A percentile compares a stretch with the other conserved stretches of the same genome.
Conservation (phyloP, 2,888 invertebrate species). For the Orchesella flavescens region DNA sequence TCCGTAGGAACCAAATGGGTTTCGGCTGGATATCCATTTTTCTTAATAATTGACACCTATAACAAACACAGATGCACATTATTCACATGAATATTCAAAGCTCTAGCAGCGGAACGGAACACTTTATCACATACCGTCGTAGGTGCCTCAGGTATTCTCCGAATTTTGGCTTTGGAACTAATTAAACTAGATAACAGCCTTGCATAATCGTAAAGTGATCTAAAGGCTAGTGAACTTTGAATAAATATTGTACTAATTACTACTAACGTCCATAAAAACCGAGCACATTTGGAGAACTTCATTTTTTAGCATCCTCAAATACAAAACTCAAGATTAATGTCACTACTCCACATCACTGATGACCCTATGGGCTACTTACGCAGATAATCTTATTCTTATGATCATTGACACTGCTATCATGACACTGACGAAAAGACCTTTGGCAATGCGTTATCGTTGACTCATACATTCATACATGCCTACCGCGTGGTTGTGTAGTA, state of each 20-base stretch:
- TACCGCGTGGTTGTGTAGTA: not conserved
- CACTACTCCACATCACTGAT: not conserved
- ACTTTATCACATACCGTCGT: slow-evolving; percentile 37
- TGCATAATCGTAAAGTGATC: slow-evolving; percentile 46
- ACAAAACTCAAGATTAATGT: not conserved
- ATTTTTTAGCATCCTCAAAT: slow-evolving; percentile 24
- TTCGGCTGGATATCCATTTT: slow-evolving; percentile 76
- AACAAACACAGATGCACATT: not conserved
- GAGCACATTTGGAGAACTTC: slow-evolving; percentile 39
- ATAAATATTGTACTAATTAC: slow-evolving; percentile 27
- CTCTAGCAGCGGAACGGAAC: too few relatives aligned
- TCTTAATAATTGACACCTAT: slow-evolving; percentile 74
- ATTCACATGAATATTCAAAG: too few relatives aligned
- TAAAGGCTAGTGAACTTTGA: slow-evolving; percentile 41
- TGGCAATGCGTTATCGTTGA: slow-evolving; percentile 13
- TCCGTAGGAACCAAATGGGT: slow-evolving; percentile 74
- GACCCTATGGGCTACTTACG: not conserved
- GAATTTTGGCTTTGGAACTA: slow-evolving; percentile 52
- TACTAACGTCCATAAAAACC: slow-evolving; percentile 40
- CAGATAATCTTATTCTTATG: not conserved
- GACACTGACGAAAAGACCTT: slow-evolving; percentile 14
- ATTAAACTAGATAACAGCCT: slow-evolving; percentile 51
- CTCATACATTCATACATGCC: not conserved
- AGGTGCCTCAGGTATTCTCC: slow-evolving; percentile 51
- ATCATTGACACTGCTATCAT: slow-evolving; percentile 14